phyloP scores from a whole-genome alignment of 1,140 invertebrate species.

The Cheumatopsyche charites region DNA sequence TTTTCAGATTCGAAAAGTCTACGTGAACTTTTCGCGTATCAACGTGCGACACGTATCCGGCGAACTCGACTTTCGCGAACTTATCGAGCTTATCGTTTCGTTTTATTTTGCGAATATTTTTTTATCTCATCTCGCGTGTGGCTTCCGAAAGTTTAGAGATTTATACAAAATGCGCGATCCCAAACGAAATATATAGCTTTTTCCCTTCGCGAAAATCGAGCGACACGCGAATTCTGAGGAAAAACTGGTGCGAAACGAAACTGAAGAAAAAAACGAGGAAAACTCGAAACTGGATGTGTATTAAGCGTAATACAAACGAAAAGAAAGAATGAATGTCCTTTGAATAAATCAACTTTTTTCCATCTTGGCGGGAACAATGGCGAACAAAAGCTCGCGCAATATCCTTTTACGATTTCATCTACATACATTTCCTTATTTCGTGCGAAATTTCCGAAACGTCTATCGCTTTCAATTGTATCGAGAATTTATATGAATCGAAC shows the following conservation, averaged over 20 bases:
- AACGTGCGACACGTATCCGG: no score
- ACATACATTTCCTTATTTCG: conserved; percentile 12
- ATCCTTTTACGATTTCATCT: conserved; percentile 25
- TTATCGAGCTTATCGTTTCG: not conserved
- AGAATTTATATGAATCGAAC: no score
- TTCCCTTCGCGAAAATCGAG: no score
- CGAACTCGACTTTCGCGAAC: not conserved
- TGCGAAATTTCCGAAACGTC: not conserved
- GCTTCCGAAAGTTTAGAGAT: conserved; percentile 4
- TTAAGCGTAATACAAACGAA: not conserved
- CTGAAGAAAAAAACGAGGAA: no score
- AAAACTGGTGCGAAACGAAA: no score
- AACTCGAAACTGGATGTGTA: no score
- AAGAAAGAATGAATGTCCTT: conserved; percentile 12
- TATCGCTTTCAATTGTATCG: no score
- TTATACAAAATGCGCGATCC: conserved; percentile 9
- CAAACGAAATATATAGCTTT: not conserved
- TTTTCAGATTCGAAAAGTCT: no score
- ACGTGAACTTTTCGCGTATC: no score
- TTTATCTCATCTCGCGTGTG: not conserved
- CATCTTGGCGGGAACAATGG: conserved; percentile 8
- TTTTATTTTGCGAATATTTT: no score
- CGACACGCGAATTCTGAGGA: no score
- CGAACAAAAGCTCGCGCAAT: conserved; percentile 19
- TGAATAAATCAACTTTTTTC: conserved; percentile 21